Conservation (phyloP, 2,888 invertebrate species). For the Lomographa bimaculata region DNA sequence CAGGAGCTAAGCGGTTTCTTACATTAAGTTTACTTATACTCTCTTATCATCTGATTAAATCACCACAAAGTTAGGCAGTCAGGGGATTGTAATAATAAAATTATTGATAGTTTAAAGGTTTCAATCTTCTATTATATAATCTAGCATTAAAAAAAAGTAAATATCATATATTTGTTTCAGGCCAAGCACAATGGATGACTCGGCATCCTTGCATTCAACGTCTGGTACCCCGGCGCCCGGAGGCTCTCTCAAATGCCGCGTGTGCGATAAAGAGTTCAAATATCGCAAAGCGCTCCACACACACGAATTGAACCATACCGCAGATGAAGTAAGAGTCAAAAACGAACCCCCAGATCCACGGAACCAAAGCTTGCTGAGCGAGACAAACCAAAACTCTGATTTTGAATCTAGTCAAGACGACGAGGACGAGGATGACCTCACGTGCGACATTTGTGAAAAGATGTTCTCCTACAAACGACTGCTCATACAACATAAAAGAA, state of each 20-base stretch:
- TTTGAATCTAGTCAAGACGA: constrained; percentile 71
- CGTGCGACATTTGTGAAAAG: constrained; percentile 78
- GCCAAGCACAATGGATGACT: constrained; percentile 55
- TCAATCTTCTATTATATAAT: no score
- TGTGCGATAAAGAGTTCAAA: constrained; percentile 68
- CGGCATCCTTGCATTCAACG: constrained; percentile 53
- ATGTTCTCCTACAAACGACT: constrained; percentile 72
- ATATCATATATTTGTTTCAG: constrained; percentile 58
- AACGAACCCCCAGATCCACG: constrained; percentile 50
- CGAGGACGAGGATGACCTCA: constrained; percentile 67
- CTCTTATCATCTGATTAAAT: no score
- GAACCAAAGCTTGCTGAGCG: constrained; percentile 37
- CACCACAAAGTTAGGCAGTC: no score
- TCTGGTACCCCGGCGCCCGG: constrained; percentile 37
- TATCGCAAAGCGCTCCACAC: constrained; percentile 64
- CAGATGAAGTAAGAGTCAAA: constrained; percentile 49
- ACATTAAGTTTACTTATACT: no score
- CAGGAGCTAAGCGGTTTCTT: no score
- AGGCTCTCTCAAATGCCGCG: constrained; percentile 51
- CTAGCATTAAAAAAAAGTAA: no score
- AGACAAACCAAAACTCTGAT: constrained; percentile 44
- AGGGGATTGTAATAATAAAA: no score
- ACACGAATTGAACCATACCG: constrained; percentile 46
- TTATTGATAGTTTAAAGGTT: no score
- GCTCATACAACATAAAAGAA: constrained; percentile 68